Evolutionary conservation across 1,140 invertebrate genomes (phyloP), one percentile per base, ranked within the genome.

Genomic region (Drosophila micromelanica): DNA sequence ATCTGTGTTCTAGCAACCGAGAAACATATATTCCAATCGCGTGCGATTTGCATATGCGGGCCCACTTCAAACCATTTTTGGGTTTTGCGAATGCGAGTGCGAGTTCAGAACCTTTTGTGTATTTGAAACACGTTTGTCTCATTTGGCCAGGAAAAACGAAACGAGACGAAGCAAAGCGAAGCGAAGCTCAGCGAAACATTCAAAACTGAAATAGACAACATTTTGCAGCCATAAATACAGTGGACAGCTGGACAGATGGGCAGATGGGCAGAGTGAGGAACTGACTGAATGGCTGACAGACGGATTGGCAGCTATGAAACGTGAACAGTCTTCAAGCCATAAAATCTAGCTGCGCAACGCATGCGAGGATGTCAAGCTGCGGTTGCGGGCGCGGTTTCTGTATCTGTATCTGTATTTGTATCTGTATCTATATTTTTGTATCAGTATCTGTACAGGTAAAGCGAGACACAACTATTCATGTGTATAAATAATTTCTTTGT

Each of bases 91-190:
- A 49, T 68, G 27, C 27, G 27, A 27, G 27, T n/a, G 40, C 20
- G 51, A 37, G 64, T 68, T 62, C 63, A 52, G 38, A 15, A 35
- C 12, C 52, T 64, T 48, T 76, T 84, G 62, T 23, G 61, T 79
- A 86, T 86, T 82, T 86, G 78, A 86, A 82, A 86, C 82, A 86
- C 82, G 82, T 86, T 86, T 87, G 82, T 70, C 76, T 76, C 82
- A 87, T 86, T 86, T 87, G 82, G 75, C 82, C 75, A 87, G 82
- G 74, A 67, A 73, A 45, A 57, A 30, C 55, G 55, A 80, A 64
- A 69, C 77, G 55, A 80, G 61, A 69, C 77, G 49, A 65, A 73
- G 73, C 77, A 74, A 61, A 68, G 20, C 62, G 13, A 48, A 23
- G 42, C 45, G 32, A 48, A 45, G 64, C 46, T 54, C 38, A 30